Evolutionary conservation across 1,140 invertebrate genomes (phyloP).

Genomic region (Drosophila sp.): DNA sequence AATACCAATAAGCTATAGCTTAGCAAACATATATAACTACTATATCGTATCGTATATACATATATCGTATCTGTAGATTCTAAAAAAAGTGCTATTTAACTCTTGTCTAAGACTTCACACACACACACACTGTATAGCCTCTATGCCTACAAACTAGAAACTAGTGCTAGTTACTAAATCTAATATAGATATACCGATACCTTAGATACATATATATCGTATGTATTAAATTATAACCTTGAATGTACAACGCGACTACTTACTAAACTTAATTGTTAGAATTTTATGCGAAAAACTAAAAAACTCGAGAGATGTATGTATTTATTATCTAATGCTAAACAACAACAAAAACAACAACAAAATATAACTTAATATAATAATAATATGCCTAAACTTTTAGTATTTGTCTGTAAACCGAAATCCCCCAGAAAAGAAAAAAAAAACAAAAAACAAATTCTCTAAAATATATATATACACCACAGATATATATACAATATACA

Average conservation of each 20-base stretch:
- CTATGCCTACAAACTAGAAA: constrained; percentile 55
- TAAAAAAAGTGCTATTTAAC: constrained; percentile 76
- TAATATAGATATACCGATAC: constrained; percentile 51
- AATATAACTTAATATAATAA: constrained; percentile 20
- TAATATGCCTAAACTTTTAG: constrained; percentile 56
- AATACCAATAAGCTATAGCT: constrained; percentile 19
- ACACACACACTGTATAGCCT: constrained; percentile 51
- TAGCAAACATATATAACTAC: constrained; percentile 25
- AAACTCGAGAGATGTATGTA: constrained; percentile 68
- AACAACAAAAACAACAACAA: background rate
- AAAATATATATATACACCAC: constrained; percentile 22
- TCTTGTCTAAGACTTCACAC: constrained; percentile 68
- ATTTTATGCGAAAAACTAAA: constrained; percentile 61
- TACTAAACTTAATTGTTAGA: constrained; percentile 52
- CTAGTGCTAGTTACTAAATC: constrained; percentile 54
- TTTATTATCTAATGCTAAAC: constrained; percentile 52
- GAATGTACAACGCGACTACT: constrained; percentile 38
- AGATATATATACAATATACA: constrained; percentile 36
- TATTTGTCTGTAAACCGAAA: constrained; percentile 50
- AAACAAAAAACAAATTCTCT: constrained; percentile 25
- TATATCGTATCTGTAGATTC: constrained; percentile 48
- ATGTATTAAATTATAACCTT: constrained; percentile 7
- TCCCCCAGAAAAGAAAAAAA: constrained; percentile 14
- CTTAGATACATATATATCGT: constrained; percentile 40
- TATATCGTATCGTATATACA: constrained; percentile 31